Percentiles rank a stretch among this genome's conserved stretches.
These are phyloP conservation scores for Callocephalon fimbriatum DNA, from an alignment of 2,113 vertebrate genomes.

Conservation along the genomic window DNA sequence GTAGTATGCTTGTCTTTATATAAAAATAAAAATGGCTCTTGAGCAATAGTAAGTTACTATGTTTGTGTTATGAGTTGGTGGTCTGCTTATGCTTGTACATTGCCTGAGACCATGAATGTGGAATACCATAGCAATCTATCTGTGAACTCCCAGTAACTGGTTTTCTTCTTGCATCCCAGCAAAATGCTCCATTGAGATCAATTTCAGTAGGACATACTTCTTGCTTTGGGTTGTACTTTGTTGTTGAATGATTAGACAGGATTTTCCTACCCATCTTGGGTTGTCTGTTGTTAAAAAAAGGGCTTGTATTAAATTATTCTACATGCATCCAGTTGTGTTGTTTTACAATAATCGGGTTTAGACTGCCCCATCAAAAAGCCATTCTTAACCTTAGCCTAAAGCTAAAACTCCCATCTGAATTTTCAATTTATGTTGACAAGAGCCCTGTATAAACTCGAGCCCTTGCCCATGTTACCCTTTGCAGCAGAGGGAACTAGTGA, in stretches of 20 bases:
- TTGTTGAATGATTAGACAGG: not conserved
- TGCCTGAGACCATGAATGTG: not conserved
- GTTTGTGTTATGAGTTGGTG: not conserved
- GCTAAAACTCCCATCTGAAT: not conserved
- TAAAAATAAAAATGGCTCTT: not conserved
- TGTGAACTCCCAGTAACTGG: not conserved
- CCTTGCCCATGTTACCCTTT: not conserved
- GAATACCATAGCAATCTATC: not conserved
- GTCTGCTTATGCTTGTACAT: not conserved
- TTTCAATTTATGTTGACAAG: not conserved
- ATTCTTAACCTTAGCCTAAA: not conserved
- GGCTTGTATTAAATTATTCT: not conserved
- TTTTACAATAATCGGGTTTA: not conserved
- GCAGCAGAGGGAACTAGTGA: not conserved
- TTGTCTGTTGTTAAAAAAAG: not conserved
- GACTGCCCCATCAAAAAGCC: not conserved
- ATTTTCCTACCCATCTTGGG: not conserved
- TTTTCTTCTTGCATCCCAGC: not conserved
- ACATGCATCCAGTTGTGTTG: not conserved
- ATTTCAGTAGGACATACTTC: not conserved
- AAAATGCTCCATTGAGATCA: not conserved
- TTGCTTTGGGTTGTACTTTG: not conserved
- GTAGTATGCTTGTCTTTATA: not conserved
- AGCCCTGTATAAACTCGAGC: not conserved
- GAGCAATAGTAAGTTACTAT: not conserved